Conservation (phyloP, 2,797 vertebrate genomes). For the Poecilia picta region DNA sequence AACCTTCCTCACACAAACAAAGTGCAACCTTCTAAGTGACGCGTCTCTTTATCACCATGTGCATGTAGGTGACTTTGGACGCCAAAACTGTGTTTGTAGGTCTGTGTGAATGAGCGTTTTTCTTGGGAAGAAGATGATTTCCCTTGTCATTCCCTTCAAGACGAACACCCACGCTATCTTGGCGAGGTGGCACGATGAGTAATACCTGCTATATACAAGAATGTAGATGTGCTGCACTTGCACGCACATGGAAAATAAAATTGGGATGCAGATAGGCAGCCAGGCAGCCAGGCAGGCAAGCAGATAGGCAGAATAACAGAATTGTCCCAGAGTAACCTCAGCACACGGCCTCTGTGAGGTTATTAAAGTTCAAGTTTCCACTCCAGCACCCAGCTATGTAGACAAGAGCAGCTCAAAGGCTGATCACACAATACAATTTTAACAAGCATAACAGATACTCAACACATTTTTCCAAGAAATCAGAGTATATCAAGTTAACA, state of each 20-base stretch:
- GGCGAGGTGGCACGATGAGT: constrained; percentile 26
- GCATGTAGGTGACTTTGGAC: background rate
- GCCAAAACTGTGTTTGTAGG: background rate
- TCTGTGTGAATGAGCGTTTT: background rate
- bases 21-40: background rate
- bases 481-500: background rate
- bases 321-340: constrained; percentile 60
- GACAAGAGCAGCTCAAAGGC: constrained; percentile 9
- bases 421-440: background rate
- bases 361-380: constrained; percentile 65
- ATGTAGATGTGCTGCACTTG: constrained; percentile 3
- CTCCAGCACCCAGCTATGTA: constrained; percentile 27
- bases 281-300: background rate
- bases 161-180: constrained; percentile 16
- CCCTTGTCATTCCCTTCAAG: constrained; percentile 29
- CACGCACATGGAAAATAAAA: constrained; percentile 11
- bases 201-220: constrained; percentile 10
- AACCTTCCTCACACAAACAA: constrained; percentile 3
- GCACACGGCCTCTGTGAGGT: constrained; percentile 44
- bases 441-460: background rate
- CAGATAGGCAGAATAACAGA: constrained; percentile 14
- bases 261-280: background rate
- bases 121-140: constrained; percentile 5
- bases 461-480: background rate
- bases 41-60: background rate